Conservation (phyloP, 2,888 invertebrate species). For the Nymphalis c-album region DNA sequence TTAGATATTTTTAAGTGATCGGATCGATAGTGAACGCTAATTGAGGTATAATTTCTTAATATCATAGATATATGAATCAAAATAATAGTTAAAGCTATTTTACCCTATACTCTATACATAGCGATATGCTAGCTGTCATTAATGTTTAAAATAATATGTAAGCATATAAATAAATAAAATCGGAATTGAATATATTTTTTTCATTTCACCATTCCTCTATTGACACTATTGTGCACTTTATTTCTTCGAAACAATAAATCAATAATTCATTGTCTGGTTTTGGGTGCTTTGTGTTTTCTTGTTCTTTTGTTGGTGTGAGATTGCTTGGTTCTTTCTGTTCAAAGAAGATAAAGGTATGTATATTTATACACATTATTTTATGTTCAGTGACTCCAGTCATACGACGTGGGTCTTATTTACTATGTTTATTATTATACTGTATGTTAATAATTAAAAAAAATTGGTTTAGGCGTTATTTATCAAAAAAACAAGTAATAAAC, state of each 20-base stretch:
- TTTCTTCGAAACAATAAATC: neutral
- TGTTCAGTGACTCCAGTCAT: too few relatives aligned
- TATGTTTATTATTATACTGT: too few relatives aligned
- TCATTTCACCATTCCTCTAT: slow-evolving; percentile 37
- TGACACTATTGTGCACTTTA: slow-evolving; percentile 11
- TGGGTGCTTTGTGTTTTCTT: slow-evolving; percentile 25
- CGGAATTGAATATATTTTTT: slow-evolving; percentile 69
- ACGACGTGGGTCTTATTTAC: too few relatives aligned
- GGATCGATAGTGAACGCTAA: slow-evolving; percentile 36
- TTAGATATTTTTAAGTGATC: slow-evolving; percentile 41
- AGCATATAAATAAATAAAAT: slow-evolving; percentile 67
- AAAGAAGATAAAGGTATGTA: neutral
- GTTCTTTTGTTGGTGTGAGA: slow-evolving; percentile 8
- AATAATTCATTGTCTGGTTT: neutral
- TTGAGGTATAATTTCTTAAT: slow-evolving; percentile 36
- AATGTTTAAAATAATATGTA: slow-evolving; percentile 63
- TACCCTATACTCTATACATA: slow-evolving; percentile 48
- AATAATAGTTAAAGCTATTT: slow-evolving; percentile 44
- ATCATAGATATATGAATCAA: slow-evolving; percentile 39
- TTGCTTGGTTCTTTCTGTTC: neutral
- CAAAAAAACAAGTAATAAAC: too few relatives aligned
- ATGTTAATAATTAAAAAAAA: too few relatives aligned
- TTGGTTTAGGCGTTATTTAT: too few relatives aligned
- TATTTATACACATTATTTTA: neutral
- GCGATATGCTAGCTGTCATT: slow-evolving; percentile 61